Conservation (phyloP, 1,140 invertebrate species). For the Maniola jurtina region DNA sequence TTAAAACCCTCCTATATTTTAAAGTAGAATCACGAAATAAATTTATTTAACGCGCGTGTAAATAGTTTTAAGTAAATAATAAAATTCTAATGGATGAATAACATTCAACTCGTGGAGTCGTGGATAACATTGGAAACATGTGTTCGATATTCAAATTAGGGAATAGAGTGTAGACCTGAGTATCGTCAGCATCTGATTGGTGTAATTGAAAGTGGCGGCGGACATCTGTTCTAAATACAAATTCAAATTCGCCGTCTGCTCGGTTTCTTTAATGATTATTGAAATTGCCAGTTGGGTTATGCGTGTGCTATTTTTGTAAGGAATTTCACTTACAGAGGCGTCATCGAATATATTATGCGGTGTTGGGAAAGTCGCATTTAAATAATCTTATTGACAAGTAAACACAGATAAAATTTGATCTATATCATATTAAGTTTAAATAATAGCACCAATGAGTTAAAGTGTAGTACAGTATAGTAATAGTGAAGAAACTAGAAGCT, state of each 20-base stretch:
- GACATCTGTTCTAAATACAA: conserved; percentile 66
- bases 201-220: conserved; percentile 60
- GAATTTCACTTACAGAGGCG: conserved; percentile 37
- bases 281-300: conserved; percentile 65
- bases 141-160: conserved; percentile 66
- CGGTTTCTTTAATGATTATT: conserved; percentile 71
- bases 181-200: conserved; percentile 50
- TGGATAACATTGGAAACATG: conserved; percentile 43
- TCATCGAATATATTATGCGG: conserved; percentile 18
- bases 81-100: conserved; percentile 12
- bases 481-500: too few species aligned
- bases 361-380: conserved; percentile 22
- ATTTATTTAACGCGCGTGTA: neutral
- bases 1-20: neutral
- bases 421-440: too few species aligned
- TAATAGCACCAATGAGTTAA: too few species aligned
- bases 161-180: conserved; percentile 44
- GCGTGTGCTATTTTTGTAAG: conserved; percentile 58
- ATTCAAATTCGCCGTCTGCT: conserved; percentile 61
- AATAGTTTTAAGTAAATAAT: conserved; percentile 6
- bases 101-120: conserved; percentile 1
- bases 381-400: conserved; percentile 27
- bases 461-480: too few species aligned
- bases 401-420: conserved; percentile 19
- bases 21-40: conserved; percentile 5